Base-by-base conservation (phyloP, 2,797 vertebrate species). In the Dallia pectoralis region DNA sequence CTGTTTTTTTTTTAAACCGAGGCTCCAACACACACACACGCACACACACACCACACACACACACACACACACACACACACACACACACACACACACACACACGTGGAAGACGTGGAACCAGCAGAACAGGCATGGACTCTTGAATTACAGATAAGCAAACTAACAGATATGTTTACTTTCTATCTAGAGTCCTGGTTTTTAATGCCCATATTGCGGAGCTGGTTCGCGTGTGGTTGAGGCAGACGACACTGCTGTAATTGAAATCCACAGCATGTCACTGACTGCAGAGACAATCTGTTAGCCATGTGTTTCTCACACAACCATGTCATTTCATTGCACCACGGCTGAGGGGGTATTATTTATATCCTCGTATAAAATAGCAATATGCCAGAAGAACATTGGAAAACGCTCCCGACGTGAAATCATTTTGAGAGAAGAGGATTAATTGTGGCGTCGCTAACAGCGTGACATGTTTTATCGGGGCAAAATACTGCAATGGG, bases 261-360 rank as follows among this genome's bases (percentile, higher is more conserved):
- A 92, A 92, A 95, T 95, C 92, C 94, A 70, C 85, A 66, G 85
- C 81, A 59, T 89, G 88, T 81, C 33, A 86, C 90, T 74, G 88
- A 87, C 93, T 90, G 86, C 70, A 8, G 90, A 93, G 90, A 93
- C 93, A 92, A 95, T 96, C 94, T 94, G 94, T 95, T 94, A 94
- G 90, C 89, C 83, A 81, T 88, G 77, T 85, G 91, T 92, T 91
- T 90, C 81, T 79, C 84, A 94, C 93, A 93, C 93, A 95, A 93
- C 90, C 86, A 87, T 93, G 93, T 92, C 90, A 95, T 93, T 93
- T 75, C 63, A 93, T 87, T 78, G 92, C 86, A 91, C 87, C 90
- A 87, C 80, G 79, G 62, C 91, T 72, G 85, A 89, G 87, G 90
- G 85, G 88, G 88, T 85, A 95, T 94, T 93, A 95, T 96, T 95